Evolutionary conservation across 2,888 invertebrate genomes (phyloP), one percentile per base, ranked within the genome.

Genomic region (Microchrysa polita): DNA sequence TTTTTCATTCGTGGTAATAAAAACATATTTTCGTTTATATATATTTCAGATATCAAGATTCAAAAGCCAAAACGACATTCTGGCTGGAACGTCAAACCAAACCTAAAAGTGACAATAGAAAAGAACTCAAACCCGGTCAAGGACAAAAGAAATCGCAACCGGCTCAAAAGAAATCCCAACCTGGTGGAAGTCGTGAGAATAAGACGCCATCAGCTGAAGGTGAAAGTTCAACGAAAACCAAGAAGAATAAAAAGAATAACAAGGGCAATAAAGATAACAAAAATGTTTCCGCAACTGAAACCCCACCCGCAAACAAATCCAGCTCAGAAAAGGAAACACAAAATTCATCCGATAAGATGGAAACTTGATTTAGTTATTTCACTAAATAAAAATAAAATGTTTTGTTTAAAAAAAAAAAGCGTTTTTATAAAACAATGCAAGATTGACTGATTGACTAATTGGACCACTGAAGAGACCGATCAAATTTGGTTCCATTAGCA

Each of bases 11-110:
- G n/a, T n/a, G n/a, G n/a, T n/a, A n/a, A n/a, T n/a, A n/a, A n/a
- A n/a, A n/a, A n/a, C n/a, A n/a, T n/a, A n/a, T n/a, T n/a, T n/a
- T n/a, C n/a, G n/a, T 63, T 53, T 67, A 65, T 44, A 20, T 59
- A 18, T 67, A 16, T 52, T 72, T 18, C 18, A 84, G 84, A 0
- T 74, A 84, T 53, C 84, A 84, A 75, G 80, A 80, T 74, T 80
- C 83, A 0, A 83, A 82, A 48, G 81, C 79, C 22, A 79, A 76
- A 65, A 82, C 82, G 7, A 78, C 80, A 48, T 84, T 82, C 73
- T 83, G 82, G 81, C 55, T 69, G 9, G 69, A 69, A 40, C 69
- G 69, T 1, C 18, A 27, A 52, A 27, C 16, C 1, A 67, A 53
- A 18, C 67, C 67, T 10, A 69, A 42, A 55, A 23, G 23, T 14